Evolutionary conservation across 2,888 invertebrate species (phyloP).

Genomic region (Caenorhabditis afra): DNA sequence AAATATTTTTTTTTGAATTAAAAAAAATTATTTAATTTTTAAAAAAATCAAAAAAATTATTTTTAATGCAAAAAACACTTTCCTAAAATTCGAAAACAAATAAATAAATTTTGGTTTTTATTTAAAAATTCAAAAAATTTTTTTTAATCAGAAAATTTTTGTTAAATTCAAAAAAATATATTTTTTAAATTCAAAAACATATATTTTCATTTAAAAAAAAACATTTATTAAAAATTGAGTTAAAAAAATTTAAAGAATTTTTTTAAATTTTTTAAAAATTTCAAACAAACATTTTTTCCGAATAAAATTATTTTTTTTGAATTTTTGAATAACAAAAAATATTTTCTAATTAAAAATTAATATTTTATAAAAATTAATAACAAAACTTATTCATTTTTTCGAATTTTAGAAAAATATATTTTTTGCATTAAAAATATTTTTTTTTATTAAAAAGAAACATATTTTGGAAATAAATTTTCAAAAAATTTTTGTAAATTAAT

Average conservation of each 20-base stretch:
- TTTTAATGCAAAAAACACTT: too few species aligned
- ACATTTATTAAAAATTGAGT: neutral
- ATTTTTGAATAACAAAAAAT: neutral
- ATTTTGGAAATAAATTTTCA: neutral
- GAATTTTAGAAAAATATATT: neutral
- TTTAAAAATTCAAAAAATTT: too few species aligned
- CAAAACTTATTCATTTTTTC: neutral
- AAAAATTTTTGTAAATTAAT: neutral
- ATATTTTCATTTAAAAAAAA: neutral
- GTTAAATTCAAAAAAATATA: neutral
- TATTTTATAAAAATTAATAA: neutral
- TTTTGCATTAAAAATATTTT: too few species aligned
- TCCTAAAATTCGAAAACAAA: too few species aligned
- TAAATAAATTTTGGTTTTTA: too few species aligned
- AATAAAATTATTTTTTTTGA: neutral
- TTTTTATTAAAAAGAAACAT: neutral
- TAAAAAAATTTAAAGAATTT: neutral
- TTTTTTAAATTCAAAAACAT: too few species aligned
- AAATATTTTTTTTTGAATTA: neutral
- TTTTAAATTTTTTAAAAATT: constrained; percentile 2
- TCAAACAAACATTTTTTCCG: neutral
- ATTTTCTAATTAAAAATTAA: neutral
- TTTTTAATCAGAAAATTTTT: neutral
- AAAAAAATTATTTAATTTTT: neutral
- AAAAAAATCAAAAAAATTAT: too few species aligned